Evolutionary conservation across 2,888 invertebrate genomes (phyloP).

Genomic region (Orgyia antiqua): DNA sequence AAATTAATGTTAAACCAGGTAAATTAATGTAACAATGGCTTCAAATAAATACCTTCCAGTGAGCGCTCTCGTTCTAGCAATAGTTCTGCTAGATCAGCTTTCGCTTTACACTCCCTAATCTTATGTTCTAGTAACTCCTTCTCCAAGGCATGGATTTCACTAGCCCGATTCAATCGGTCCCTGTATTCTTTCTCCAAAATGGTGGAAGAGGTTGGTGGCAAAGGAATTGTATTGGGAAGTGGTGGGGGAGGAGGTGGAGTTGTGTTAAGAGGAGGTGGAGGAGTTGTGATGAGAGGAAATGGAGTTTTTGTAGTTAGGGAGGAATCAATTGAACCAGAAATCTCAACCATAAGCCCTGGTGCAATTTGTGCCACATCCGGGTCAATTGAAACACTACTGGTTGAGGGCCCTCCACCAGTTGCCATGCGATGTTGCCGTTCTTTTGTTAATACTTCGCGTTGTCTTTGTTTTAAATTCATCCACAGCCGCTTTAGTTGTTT

Average conservation of each 20-base stretch:
- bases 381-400: not conserved
- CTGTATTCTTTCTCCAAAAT: not conserved
- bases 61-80: too few relatives aligned
- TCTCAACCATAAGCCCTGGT: not conserved
- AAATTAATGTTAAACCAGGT: too few relatives aligned
- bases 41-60: too few relatives aligned
- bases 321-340: not conserved
- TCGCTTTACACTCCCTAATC: constrained; percentile 1
- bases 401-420: not conserved
- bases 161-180: not conserved
- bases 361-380: not conserved
- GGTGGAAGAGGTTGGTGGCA: too few relatives aligned
- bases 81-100: constrained; percentile 1
- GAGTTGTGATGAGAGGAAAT: too few relatives aligned
- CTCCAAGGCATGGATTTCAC: constrained; percentile 1
- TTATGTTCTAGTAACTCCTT: not conserved
- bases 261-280: too few relatives aligned
- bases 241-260: too few relatives aligned
- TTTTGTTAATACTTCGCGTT: not conserved
- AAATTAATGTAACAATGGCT: too few relatives aligned
- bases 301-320: too few relatives aligned
- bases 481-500: not conserved
- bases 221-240: too few relatives aligned
- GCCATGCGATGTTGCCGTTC: not conserved
- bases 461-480: not conserved